Conservation (phyloP, 2,888 invertebrate species). For the Troglohyphantes excavatus region DNA sequence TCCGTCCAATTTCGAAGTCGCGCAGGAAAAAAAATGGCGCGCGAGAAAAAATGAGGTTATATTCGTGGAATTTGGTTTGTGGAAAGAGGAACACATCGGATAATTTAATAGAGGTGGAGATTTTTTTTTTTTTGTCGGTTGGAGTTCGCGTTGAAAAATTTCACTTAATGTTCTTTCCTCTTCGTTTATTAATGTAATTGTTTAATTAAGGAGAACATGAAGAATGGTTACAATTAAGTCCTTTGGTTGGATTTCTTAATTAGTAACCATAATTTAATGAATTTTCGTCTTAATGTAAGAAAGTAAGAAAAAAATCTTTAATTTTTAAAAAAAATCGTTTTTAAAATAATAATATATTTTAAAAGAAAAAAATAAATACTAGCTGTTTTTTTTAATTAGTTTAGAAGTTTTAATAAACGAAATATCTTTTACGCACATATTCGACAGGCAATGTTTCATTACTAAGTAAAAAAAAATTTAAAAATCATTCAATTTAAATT, state of each 20-base stretch:
- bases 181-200: conserved; percentile 37
- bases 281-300: too few relatives aligned
- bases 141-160: conserved; percentile 2
- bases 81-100: not conserved
- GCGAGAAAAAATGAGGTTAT: conserved; percentile 8
- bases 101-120: conserved; percentile 19
- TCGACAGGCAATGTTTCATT: too few relatives aligned
- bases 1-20: conserved; percentile 52
- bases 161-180: conserved; percentile 29
- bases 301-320: too few relatives aligned
- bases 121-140: conserved; percentile 13
- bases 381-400: too few relatives aligned
- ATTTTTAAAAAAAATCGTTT: too few relatives aligned
- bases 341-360: too few relatives aligned
- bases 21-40: not conserved
- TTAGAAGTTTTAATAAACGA: too few relatives aligned
- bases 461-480: too few relatives aligned
- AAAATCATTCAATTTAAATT: too few relatives aligned
- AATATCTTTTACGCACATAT: too few relatives aligned
- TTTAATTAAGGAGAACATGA: conserved; percentile 24
- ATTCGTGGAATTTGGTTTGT: not conserved
- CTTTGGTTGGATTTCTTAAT: conserved; percentile 18
- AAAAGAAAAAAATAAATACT: too few relatives aligned
- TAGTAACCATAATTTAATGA: not conserved
- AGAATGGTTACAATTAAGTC: conserved; percentile 19